Base-by-base conservation (phyloP, 2,113 vertebrate genomes). In the Catharus bicknelli region DNA sequence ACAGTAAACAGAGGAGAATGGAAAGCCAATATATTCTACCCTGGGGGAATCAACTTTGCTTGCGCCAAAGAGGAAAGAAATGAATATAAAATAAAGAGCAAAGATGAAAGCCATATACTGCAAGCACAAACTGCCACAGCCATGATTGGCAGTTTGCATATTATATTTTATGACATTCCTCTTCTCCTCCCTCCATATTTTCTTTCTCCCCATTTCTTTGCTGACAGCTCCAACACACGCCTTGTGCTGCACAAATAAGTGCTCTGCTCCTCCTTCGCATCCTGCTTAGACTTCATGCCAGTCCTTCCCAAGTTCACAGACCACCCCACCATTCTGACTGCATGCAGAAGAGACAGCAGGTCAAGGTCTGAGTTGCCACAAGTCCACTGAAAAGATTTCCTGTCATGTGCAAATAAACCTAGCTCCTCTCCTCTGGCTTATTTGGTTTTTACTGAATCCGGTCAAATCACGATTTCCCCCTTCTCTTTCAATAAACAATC, bases 161-260 rank as follows among this genome's bases (percentile, higher is more conserved):
- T 90, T 94, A 89, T 64, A 78, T 63, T 96, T 93, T 94, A 83
- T 38, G 77, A n/a, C 86, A 79, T 85, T 94, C 90, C 43, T 83
- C 47, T 85, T 94, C 51, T 72, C 67, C 82, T 90, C 58, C 66
- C 67, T 92, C 88, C 57, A 2, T 86, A 82, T 91, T 77, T 95
- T 75, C 68, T 86, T 76, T 81, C 80, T 81, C 62, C 43, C 81
- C 40, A 16, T 84, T 86, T 93, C 85, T 94, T 40, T 74, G 53
- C 73, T 90, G 94, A 90, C 86, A 90, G 83, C 57, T 92, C 48
- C 21, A 25, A 45, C 27, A 32, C 76, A 67, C 0, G 27, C 83
- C 48, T 90, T 36, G 30, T 0, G 0, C 79, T 74, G 79, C 90
- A 90, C 92, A 95, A 91, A 70, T 69, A 90, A 83, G 55, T 4